Evolutionary conservation across 2,797 vertebrate genomes (phyloP), one percentile per base, ranked within the genome.

Genomic region (Lindbergichthys nudifrons): DNA sequence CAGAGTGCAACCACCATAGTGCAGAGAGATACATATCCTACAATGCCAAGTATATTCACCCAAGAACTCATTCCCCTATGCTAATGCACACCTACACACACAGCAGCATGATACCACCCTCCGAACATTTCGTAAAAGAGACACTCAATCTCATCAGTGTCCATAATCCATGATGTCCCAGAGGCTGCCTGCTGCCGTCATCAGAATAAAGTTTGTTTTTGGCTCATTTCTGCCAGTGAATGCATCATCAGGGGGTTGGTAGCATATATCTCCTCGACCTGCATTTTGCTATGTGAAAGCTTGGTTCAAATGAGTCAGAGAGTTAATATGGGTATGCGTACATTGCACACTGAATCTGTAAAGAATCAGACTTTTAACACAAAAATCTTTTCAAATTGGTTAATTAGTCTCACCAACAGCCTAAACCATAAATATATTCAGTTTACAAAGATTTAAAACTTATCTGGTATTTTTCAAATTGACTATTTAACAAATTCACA

Each of bases 1-100:
- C 39, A 0, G 50, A 21, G 66, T 46, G 1, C 46, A 42, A 57
- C 59, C 69, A 2, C 48, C 39, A 67, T 51, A 70, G 50, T 54
- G 63, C 70, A 71, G n/a, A 58, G 42, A 56, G 5, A 19, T 68
- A 59, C 69, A 39, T 58, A 65, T 73, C 59, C 47, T 32, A 45
- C 65, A 18, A 26, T 65, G 77, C 73, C 82, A 81, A 64, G 68
- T 76, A 80, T 79, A 70, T 77, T 83, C 76, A 75, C 53, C 16
- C 50, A 32, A 54, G 43, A 77, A 65, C 80, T 69, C 75, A 23
- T 73, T 83, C 84, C 79, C 83, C 83, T 81, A 72, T 83, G 86
- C 77, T 86, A 77, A 88, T 84, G 64, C 62, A 84, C 89, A 87
- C 88, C 88, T 82, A 89, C 91, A 83, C 82, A 83, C 82, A 58